Evolutionary conservation across 2,113 vertebrate genomes (phyloP).

Genomic region (Mastomys coucha): DNA sequence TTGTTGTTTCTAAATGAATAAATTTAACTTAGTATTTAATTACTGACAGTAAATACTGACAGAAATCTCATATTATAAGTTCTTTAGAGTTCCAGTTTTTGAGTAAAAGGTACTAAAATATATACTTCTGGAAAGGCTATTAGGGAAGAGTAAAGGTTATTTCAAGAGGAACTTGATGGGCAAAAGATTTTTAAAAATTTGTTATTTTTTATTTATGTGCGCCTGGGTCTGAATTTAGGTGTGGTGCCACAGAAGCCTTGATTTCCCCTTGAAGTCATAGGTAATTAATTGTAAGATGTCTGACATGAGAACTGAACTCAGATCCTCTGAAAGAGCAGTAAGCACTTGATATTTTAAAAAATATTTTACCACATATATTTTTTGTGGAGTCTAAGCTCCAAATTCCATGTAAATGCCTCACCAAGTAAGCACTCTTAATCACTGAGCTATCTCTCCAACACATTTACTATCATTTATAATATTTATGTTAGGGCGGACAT

Average conservation of each 20-base stretch:
- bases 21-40: conserved; percentile 33
- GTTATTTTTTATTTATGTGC: background rate
- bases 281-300: background rate
- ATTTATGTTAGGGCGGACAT: background rate
- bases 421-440: background rate
- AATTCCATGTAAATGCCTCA: background rate
- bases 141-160: conserved; percentile 9
- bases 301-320: background rate
- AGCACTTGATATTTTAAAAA: background rate
- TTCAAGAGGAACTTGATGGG: background rate
- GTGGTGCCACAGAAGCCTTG: background rate
- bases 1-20: conserved; percentile 28
- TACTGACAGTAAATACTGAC: conserved; percentile 27
- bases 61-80: background rate
- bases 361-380: background rate
- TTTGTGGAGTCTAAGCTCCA: background rate
- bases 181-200: background rate
- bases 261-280: no score
- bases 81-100: background rate
- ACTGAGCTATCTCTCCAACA: background rate
- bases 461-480: background rate
- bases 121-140: background rate
- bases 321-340: background rate
- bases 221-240: background rate
- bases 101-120: background rate